Evolutionary conservation across 2,888 invertebrate species (phyloP), one percentile per base, ranked within the genome.

Genomic region (Rugalucina vietnamica): DNA sequence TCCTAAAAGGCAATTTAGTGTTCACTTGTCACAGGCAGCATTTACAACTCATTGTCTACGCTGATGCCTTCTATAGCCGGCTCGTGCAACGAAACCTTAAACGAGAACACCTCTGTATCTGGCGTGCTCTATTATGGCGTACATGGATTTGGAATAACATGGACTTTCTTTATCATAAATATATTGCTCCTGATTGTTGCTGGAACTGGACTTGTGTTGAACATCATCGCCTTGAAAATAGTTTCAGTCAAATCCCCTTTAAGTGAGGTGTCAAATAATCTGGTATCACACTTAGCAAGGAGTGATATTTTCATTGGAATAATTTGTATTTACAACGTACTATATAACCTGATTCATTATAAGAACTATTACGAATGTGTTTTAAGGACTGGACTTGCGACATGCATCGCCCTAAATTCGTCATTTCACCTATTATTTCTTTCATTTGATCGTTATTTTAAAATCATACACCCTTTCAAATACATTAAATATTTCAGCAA

Each of bases 361-460:
- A 82, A 82, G 70, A 82, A 84, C 34, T 84, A 80, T 60, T 84
- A 80, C 39, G 83, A 84, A 34, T 84, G 83, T 73, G 79, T 74
- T 10, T 73, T 84, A 36, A 4, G 83, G 18, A 29, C 39, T 8
- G 83, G 83, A 27, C 18, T 80, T 1, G n/a, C 49, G 1, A 73
- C 43, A 27, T 74, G 79, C 21, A 74, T 80, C 2, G 43, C 43
- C 21, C 39, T 79, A 12, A 84, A 84, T 36, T 79, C 79, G 4
- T 70, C 57, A 10, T 4, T 79, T 1, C 83, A 84, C 36, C 36
- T 84, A 21, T 49, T 80, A 10, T 74, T 70, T 3, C 50, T 84
- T 10, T 80, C 83, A 10, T 72, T 84, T 27, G 83, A 84, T n/a
- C 60, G 83, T 10, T 84, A 76, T 24, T 69, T 76, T 43, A 79